These are phyloP conservation scores for Rachycentron canadum DNA, from an alignment of 2,797 vertebrate species.

Conservation along the genomic window DNA sequence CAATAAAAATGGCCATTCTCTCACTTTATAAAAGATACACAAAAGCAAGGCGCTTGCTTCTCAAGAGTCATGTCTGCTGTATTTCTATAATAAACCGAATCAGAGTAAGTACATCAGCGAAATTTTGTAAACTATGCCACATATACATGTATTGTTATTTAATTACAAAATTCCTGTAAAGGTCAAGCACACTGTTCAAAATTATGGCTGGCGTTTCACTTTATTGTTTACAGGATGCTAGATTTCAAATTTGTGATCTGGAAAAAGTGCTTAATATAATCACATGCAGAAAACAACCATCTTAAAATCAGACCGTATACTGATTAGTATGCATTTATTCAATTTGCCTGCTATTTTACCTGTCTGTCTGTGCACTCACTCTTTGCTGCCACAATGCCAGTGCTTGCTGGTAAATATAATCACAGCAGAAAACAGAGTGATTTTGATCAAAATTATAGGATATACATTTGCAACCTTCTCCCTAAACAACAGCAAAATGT, in stretches of 20 bases:
- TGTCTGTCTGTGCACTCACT: constrained; percentile 22
- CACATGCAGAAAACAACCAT: not conserved
- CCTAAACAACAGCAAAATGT: constrained; percentile 37
- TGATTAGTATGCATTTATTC: constrained; percentile 58
- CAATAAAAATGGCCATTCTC: not conserved
- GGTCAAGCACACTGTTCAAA: not conserved
- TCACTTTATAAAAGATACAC: not conserved
- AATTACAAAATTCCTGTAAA: not conserved
- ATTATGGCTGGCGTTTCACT: not conserved
- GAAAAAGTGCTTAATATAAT: not conserved
- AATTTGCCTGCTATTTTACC: constrained; percentile 46
- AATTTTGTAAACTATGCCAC: not conserved
- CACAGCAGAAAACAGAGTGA: constrained; percentile 54
- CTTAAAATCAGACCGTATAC: constrained; percentile 16
- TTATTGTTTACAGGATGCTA: not conserved
- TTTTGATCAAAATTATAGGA: too few relatives aligned
- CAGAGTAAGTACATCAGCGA: not conserved
- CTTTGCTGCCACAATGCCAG: constrained; percentile 52
- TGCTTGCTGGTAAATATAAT: constrained; percentile 49
- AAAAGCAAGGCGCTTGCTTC: not conserved
- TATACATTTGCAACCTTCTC: constrained; percentile 24
- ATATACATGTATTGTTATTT: not conserved
- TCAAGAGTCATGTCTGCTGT: not conserved
- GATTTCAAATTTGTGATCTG: not conserved
- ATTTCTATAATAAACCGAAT: not conserved